Percentiles rank a stretch among this genome's conserved stretches.
phyloP scores from a whole-genome alignment of 2,888 invertebrate genomes.

The Drosophila paracracens region DNA sequence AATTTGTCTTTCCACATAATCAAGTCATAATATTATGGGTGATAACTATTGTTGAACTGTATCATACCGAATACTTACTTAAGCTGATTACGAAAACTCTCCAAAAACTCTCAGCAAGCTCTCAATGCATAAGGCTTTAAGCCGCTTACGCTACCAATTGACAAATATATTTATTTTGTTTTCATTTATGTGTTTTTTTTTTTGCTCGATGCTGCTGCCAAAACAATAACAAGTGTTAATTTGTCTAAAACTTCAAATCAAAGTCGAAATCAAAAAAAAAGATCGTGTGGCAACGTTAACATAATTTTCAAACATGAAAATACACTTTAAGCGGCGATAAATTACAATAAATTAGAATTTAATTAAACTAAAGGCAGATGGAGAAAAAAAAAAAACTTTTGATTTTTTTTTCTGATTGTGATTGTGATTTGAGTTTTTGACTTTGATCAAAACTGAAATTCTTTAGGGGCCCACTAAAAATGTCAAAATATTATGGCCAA shows the following conservation, averaged over 20 bases:
- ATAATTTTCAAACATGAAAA: conserved; percentile 68
- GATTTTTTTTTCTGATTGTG: conserved; percentile 6
- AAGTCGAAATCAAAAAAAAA: conserved; percentile 45
- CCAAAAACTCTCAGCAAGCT: conserved; percentile 22
- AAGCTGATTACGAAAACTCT: conserved; percentile 65
- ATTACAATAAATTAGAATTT: conserved; percentile 78
- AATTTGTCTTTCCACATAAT: conserved; percentile 76
- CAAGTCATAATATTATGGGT: conserved; percentile 76
- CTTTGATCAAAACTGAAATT: conserved; percentile 52
- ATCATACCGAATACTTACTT: conserved; percentile 35
- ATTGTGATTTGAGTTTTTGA: conserved; percentile 16
- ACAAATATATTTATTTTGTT: conserved; percentile 24
- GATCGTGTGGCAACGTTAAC: conserved; percentile 44
- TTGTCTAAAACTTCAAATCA: conserved; percentile 52
- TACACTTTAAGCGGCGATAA: conserved; percentile 72
- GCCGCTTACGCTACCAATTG: conserved; percentile 66
- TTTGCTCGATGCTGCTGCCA: conserved; percentile 28
- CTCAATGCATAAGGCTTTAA: conserved; percentile 44
- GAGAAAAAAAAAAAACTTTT: conserved; percentile 17
- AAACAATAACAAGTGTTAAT: conserved; percentile 76
- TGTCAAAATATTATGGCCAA: conserved; percentile 80
- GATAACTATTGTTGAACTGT: conserved; percentile 59
- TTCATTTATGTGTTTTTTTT: background rate
- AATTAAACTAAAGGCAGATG: conserved; percentile 66
- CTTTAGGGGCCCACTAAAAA: conserved; percentile 71